Conservation (phyloP, 2,888 invertebrate species). For the Thera obeliscata region DNA sequence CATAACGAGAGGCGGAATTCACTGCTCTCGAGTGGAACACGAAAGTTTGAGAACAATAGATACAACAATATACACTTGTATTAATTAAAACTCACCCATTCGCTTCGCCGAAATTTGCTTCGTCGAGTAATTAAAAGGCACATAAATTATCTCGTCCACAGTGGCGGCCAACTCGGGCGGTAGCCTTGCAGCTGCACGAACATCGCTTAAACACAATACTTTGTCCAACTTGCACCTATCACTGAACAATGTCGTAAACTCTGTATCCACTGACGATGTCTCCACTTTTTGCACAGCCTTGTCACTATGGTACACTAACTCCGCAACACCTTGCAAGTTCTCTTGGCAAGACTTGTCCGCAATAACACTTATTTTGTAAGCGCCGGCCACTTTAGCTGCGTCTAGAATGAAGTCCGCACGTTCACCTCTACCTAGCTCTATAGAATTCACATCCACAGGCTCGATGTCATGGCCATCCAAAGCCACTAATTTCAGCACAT, state of each 20-base stretch:
- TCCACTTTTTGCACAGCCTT: slow-evolving; percentile 67
- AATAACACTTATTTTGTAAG: slow-evolving; percentile 86
- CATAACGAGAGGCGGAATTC: neutral
- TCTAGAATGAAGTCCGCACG: slow-evolving; percentile 89
- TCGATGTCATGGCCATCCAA: slow-evolving; percentile 88
- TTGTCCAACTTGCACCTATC: slow-evolving; percentile 73
- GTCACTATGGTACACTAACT: slow-evolving; percentile 73
- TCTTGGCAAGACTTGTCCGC: slow-evolving; percentile 80
- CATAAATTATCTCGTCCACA: slow-evolving; percentile 85
- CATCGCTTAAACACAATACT: slow-evolving; percentile 85
- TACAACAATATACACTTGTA: slow-evolving; percentile 32
- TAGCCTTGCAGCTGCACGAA: slow-evolving; percentile 81
- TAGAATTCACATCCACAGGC: slow-evolving; percentile 82
- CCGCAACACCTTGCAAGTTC: slow-evolving; percentile 79
- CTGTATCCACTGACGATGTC: slow-evolving; percentile 53
- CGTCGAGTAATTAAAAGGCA: slow-evolving; percentile 87
- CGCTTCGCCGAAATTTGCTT: slow-evolving; percentile 74
- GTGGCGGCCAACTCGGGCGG: slow-evolving; percentile 74
- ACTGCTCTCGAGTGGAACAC: slow-evolving; percentile 6
- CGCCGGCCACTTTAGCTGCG: slow-evolving; percentile 82
- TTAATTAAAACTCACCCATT: slow-evolving; percentile 67
- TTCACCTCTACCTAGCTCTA: slow-evolving; percentile 88
- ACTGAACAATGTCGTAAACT: slow-evolving; percentile 73
- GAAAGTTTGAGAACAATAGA: slow-evolving; percentile 28
- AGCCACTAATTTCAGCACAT: slow-evolving; percentile 86